Evolutionary conservation across 1,140 invertebrate species (phyloP).

Genomic region (Magallana ariakensis): DNA sequence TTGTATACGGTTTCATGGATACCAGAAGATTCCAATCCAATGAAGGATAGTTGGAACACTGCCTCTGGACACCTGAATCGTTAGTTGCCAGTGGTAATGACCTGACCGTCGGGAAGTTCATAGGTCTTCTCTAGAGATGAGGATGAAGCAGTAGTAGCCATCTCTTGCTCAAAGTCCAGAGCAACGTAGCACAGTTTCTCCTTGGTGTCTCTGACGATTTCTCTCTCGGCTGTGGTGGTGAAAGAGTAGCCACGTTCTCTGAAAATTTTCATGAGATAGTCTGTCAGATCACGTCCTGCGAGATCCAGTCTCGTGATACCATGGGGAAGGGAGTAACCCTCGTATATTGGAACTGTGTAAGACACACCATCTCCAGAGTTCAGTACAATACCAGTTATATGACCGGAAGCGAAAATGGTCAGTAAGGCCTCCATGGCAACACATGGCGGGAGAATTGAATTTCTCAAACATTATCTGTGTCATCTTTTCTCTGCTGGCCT

Average conservation of each 20-base stretch:
- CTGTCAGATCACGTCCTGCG: constrained; percentile 94
- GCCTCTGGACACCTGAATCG: too few species aligned
- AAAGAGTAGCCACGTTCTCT: constrained; percentile 71
- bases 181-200: constrained; percentile 84
- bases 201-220: constrained; percentile 79
- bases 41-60: too few species aligned
- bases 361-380: constrained; percentile 94
- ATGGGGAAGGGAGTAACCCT: constrained; percentile 90
- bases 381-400: constrained; percentile 94
- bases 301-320: constrained; percentile 89
- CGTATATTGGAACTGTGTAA: constrained; percentile 93
- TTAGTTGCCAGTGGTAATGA: too few species aligned
- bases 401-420: constrained; percentile 92
- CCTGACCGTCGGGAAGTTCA: too few species aligned
- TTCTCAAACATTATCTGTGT: constrained; percentile 80
- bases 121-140: constrained; percentile 59
- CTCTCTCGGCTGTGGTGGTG: constrained; percentile 83
- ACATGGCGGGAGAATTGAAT: constrained; percentile 96
- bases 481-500: constrained; percentile 76
- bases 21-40: too few species aligned
- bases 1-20: too few species aligned
- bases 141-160: constrained; percentile 90
- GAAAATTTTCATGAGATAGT: constrained; percentile 83
- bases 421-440: constrained; percentile 93
- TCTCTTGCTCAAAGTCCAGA: constrained; percentile 88